Conservation (phyloP, 2,113 vertebrate species). For the Spea bombifrons region DNA sequence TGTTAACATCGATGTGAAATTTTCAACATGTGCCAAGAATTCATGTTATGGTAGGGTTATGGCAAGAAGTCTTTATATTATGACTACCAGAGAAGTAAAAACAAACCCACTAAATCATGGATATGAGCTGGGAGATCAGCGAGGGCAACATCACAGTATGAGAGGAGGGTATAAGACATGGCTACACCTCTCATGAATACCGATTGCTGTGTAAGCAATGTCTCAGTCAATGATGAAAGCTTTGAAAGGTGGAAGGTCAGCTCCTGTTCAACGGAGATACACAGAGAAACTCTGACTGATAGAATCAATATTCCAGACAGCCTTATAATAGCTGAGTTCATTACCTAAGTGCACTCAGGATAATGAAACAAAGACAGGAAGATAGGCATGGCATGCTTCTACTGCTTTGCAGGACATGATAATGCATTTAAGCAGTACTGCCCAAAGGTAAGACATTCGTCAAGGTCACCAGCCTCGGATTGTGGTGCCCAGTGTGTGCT, state of each 20-base stretch:
- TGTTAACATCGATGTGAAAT: too few species aligned
- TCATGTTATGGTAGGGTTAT: too few species aligned
- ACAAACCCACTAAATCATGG: too few species aligned
- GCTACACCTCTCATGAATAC: too few species aligned
- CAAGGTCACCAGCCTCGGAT: not conserved
- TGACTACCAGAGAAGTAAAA: too few species aligned
- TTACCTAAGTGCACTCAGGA: constrained; percentile 37
- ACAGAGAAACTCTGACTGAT: constrained; percentile 41
- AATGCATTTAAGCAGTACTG: not conserved
- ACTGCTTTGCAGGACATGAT: not conserved
- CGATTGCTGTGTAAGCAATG: too few species aligned
- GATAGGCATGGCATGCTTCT: not conserved
- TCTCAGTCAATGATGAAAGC: not conserved
- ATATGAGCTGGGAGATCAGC: too few species aligned
- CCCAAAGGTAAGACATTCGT: not conserved
- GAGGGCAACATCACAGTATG: too few species aligned
- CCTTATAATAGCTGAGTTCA: constrained; percentile 59
- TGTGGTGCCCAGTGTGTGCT: too few species aligned
- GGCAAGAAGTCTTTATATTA: too few species aligned
- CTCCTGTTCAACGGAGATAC: constrained; percentile 27
- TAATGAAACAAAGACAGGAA: constrained; percentile 48
- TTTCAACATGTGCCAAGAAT: too few species aligned
- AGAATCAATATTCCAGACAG: constrained; percentile 28
- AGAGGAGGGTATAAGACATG: too few species aligned
- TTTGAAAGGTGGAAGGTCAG: constrained; percentile 29